Evolutionary conservation across 2,113 vertebrate species (phyloP).

Genomic region (Ammospiza nelsoni): DNA sequence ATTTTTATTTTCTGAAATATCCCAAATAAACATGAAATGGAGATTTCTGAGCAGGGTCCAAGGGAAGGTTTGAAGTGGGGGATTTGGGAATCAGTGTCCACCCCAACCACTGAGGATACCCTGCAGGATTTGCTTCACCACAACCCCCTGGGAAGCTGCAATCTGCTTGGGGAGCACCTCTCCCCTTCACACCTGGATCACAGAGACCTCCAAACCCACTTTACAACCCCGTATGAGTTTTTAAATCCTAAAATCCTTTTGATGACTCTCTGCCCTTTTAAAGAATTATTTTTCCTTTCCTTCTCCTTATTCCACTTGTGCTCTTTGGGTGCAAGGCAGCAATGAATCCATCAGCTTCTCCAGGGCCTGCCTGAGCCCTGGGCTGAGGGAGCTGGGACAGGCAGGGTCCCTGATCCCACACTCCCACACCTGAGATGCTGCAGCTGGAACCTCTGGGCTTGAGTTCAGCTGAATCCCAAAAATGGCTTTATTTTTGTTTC

Average conservation of each 20-base stretch:
- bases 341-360: background rate
- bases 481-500: background rate
- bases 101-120: rapidly evolving
- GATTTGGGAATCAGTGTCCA: no score
- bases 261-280: background rate
- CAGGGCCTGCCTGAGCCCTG: background rate
- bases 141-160: background rate
- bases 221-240: rapidly evolving
- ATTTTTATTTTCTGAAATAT: background rate
- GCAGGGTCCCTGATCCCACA: background rate
- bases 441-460: background rate
- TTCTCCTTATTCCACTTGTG: background rate
- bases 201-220: background rate
- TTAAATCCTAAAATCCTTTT: background rate
- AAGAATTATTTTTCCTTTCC: background rate
- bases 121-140: rapidly evolving
- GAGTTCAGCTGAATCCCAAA: background rate
- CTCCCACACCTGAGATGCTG: rapidly evolving
- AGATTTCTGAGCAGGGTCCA: background rate
- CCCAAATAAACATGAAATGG: background rate
- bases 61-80: background rate
- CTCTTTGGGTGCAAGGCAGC: background rate
- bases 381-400: background rate
- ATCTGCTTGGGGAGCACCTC: background rate
- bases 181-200: background rate